These are phyloP conservation scores for Allochrocebus solatus DNA, from an alignment of 2,797 vertebrate genomes.

Conservation along the genomic window DNA sequence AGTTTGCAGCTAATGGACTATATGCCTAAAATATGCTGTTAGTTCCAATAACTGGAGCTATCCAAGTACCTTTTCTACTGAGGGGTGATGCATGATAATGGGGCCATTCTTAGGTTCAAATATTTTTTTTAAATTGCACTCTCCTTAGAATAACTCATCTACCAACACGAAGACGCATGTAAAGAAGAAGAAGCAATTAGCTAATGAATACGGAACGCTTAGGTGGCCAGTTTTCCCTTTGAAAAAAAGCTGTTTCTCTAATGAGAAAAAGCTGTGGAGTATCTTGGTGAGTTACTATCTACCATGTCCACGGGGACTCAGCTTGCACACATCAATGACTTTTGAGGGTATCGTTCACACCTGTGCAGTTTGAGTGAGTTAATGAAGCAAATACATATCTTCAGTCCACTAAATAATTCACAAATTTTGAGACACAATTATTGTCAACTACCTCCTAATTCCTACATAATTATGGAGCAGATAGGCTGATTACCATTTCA, in stretches of 20 bases:
- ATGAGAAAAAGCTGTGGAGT: constrained; percentile 11
- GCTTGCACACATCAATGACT: neutral
- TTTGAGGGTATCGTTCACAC: neutral
- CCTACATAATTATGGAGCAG: constrained; percentile 6
- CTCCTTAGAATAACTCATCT: neutral
- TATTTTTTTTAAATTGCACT: neutral
- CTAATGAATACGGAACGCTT: neutral
- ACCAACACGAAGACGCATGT: neutral
- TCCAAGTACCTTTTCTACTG: neutral
- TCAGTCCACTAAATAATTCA: constrained; percentile 56
- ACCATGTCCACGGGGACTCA: neutral
- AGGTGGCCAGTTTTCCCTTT: neutral
- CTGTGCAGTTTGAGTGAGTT: neutral
- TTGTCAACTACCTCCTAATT: constrained; percentile 14
- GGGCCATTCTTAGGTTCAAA: neutral
- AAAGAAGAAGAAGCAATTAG: constrained; percentile 10
- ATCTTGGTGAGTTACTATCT: neutral
- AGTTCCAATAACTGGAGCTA: neutral
- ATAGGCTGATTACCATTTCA: constrained; percentile 55
- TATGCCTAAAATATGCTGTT: neutral
- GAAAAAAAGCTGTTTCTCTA: neutral
- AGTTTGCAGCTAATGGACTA: neutral
- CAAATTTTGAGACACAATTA: constrained; percentile 23
- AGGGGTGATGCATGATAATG: neutral
- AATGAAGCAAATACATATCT: constrained; percentile 38